phyloP scores from a whole-genome alignment of 2,113 vertebrate species.

The Aldabrachelys gigantea region DNA sequence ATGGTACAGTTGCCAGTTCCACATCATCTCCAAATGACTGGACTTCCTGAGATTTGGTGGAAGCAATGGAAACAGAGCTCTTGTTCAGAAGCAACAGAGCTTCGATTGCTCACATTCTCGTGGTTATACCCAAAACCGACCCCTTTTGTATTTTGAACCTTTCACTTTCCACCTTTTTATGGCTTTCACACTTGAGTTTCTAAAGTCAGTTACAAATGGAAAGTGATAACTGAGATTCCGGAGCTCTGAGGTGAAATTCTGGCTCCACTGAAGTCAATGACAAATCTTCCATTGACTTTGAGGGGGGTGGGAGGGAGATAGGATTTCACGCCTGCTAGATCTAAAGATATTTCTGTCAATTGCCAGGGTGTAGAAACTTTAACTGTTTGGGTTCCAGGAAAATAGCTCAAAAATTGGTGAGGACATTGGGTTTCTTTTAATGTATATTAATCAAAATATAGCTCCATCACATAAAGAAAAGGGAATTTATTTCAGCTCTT shows the following conservation, averaged over 20 bases:
- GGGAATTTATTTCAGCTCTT: conserved; percentile 81
- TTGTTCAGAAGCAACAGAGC: background rate
- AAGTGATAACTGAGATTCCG: background rate
- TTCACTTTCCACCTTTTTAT: conserved; percentile 9
- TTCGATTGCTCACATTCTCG: background rate
- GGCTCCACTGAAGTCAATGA: background rate
- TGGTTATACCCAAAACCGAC: background rate
- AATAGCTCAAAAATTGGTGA: conserved; percentile 36
- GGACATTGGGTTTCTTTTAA: background rate
- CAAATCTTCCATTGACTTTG: conserved; percentile 47
- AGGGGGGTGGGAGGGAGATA: background rate
- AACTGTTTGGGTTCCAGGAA: conserved; percentile 55
- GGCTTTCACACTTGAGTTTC: background rate
- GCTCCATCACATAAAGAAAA: conserved; percentile 28
- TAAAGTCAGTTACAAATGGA: conserved; percentile 14
- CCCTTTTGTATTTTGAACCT: background rate
- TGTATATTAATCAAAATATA: conserved; percentile 32
- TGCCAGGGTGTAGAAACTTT: conserved; percentile 33
- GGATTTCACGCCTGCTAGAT: conserved; percentile 50
- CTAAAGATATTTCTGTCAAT: conserved; percentile 42
- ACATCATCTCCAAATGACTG: conserved; percentile 35
- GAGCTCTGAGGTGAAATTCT: background rate
- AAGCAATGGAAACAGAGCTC: background rate
- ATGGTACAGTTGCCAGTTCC: conserved; percentile 19
- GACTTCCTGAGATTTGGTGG: conserved; percentile 10